These are phyloP conservation scores for Marisa cornuarietis DNA, from an alignment of 1,140 invertebrate genomes.

Conservation along the genomic window DNA sequence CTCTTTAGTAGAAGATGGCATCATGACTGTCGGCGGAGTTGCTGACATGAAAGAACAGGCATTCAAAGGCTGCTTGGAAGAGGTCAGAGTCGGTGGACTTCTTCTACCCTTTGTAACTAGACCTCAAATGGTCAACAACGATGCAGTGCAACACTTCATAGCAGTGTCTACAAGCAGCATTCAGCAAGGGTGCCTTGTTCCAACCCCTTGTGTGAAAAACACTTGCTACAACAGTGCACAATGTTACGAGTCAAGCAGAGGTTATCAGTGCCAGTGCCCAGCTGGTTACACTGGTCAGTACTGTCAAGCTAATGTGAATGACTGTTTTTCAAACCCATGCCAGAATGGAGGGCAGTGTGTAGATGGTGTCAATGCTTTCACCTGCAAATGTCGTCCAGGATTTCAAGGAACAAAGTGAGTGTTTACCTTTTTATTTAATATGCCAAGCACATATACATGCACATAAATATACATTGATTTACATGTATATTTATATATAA, in stretches of 20 bases:
- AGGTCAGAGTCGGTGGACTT: conserved; percentile 84
- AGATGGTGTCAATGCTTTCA: conserved; percentile 83
- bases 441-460: too few relatives aligned
- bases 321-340: conserved; percentile 66
- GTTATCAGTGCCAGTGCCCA: conserved; percentile 58
- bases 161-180: conserved; percentile 13
- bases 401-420: neutral
- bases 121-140: conserved; percentile 56
- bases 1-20: neutral
- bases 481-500: too few relatives aligned
- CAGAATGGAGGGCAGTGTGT: conserved; percentile 41
- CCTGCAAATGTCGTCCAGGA: conserved; percentile 40
- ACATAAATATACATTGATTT: too few relatives aligned
- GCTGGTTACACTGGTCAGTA: conserved; percentile 86
- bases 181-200: conserved; percentile 29
- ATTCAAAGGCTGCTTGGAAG: conserved; percentile 83
- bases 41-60: conserved; percentile 21
- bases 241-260: conserved; percentile 61
- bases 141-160: conserved; percentile 51
- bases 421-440: neutral
- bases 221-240: conserved; percentile 65
- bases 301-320: conserved; percentile 75
- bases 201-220: conserved; percentile 31
- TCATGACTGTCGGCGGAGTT: conserved; percentile 2
- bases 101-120: conserved; percentile 87